Evolutionary conservation across 1,140 invertebrate species (phyloP), one percentile per base, ranked within the genome.

Genomic region (Lethocerus indicus): DNA sequence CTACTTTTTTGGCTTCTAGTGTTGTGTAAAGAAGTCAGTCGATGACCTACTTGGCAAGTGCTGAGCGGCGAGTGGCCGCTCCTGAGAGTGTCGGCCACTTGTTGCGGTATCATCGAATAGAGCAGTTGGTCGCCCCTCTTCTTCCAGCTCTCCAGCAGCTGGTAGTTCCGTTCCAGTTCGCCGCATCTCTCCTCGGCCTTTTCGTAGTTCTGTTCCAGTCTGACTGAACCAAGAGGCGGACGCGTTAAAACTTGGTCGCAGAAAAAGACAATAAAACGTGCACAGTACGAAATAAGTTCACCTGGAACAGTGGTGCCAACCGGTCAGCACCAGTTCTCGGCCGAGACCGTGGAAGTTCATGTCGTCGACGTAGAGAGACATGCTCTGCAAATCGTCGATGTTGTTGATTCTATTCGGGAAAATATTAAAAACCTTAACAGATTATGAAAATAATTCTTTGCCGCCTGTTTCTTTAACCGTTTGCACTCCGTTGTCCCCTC

Each of bases 41-140:
- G 12, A 13, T 68, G 61, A 71, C 55, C 52, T 61, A 81, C 73
- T 72, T 87, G 76, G 62, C 84, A 90, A 7, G 86, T 87, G 35
- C 73, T 74, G 36, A 84, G 66, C 0, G 81, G 73, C 53, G 78
- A 75, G 44, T 79, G 86, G 83, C 87, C 87, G 21, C 69, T 64
- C 49, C 79, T 62, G 9, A 85, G 64, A 42, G 74, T 63, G 60
- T 84, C 79, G 0, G 79, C 83, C 2, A 87, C 79, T 16, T 75
- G 75, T 55, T 75, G 73, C 0, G 82, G 90, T 57, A 94, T 90
- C 88, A 94, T 92, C 2, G 89, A 90, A 61, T 93, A 94, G 0
- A 94, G 65, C 1, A 94, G 66, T 35, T 87, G 81, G 63, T 93
- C 87, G 0, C 88, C 90, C 64, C 90, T 87, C 50, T 88, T 83